Conservation (phyloP, 2,797 vertebrate species). For the Synanceia verrucosa region DNA sequence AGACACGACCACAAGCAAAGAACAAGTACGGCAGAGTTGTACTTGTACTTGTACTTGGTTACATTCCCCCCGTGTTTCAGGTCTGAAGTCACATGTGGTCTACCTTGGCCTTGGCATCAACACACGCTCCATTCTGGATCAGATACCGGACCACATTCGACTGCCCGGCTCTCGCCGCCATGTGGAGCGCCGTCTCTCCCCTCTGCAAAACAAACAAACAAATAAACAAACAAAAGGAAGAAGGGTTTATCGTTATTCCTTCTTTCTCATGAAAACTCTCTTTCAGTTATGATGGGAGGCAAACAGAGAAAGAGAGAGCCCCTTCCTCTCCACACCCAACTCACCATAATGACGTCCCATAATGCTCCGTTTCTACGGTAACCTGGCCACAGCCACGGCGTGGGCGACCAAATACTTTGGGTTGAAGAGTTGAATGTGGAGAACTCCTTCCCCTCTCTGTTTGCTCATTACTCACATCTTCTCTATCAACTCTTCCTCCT, state of each 20-base stretch:
- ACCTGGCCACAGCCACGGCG: slow-evolving; percentile 74
- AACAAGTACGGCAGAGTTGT: not conserved
- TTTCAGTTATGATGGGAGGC: slow-evolving; percentile 1
- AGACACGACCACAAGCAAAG: not conserved
- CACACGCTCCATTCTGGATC: slow-evolving; percentile 93
- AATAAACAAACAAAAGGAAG: not conserved
- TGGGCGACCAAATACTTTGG: slow-evolving; percentile 68
- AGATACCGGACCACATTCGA: slow-evolving; percentile 93
- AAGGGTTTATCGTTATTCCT: slow-evolving; percentile 8
- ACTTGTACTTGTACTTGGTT: not conserved
- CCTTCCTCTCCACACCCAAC: slow-evolving; percentile 51
- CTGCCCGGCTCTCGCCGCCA: slow-evolving; percentile 96
- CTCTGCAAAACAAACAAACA: slow-evolving; percentile 80
- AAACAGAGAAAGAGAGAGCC: slow-evolving; percentile 31
- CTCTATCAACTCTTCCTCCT: not conserved
- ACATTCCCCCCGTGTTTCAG: too few species aligned
- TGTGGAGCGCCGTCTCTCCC: slow-evolving; percentile 96
- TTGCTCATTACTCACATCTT: not conserved
- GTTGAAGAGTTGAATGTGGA: slow-evolving; percentile 53
- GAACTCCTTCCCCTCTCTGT: slow-evolving; percentile 5
- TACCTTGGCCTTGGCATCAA: slow-evolving; percentile 94
- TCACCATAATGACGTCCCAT: slow-evolving; percentile 67
- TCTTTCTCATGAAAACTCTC: slow-evolving; percentile 12
- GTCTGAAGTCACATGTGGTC: not conserved
- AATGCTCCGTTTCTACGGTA: slow-evolving; percentile 72